Base-by-base conservation (phyloP, 92 coral and sea anemone genomes). In the Siderastrea siderea region DNA sequence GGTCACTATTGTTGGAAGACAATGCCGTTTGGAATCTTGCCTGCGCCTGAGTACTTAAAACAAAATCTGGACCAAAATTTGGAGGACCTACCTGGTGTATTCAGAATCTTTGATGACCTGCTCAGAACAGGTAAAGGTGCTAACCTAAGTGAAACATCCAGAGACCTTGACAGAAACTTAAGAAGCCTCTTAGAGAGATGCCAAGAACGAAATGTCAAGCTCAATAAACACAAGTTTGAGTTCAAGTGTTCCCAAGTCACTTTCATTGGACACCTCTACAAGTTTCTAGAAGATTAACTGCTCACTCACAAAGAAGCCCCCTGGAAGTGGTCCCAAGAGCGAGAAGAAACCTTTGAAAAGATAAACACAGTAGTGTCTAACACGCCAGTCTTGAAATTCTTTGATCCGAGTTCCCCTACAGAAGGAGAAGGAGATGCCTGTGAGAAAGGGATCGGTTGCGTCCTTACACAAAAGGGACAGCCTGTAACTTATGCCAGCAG, bases 401-500 rank as follows among this genome's bases (percentile, higher is more conserved):
- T 78, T 55, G 46, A 46, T 69, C 60, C 81, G 48, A 4, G 13
- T 10, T 6, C 57, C 38, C 75, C 9, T 13, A 48, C 57, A 3
- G n/a, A n/a, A n/a, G 69, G 75, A 61, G 74, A 78, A 49, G 89
- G 75, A 64, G 89, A 86, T 38, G 84, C 89, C 60, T 77, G 59
- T 16, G 47, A 64, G 74, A 77, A 77, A 55, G 77, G 84, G 67
- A 63, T 86, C 7, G 84, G 78, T 46, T 86, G 77, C n/a, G n/a
- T n/a, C n/a, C n/a, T n/a, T n/a, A 51, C 54, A 66, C 85, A 81
- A 51, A 5, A 80, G 68, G 74, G 78, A 64, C 86, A 86, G 77
- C 82, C 89, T 43, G 75, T 85, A 47, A 77, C 89, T 3, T 76
- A 75, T 75, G 77, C 83, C 54, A 85, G 76, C 83, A 63, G 83